Evolutionary conservation across 2,888 invertebrate genomes (phyloP).

Genomic region (Frankliniella intonsa): DNA sequence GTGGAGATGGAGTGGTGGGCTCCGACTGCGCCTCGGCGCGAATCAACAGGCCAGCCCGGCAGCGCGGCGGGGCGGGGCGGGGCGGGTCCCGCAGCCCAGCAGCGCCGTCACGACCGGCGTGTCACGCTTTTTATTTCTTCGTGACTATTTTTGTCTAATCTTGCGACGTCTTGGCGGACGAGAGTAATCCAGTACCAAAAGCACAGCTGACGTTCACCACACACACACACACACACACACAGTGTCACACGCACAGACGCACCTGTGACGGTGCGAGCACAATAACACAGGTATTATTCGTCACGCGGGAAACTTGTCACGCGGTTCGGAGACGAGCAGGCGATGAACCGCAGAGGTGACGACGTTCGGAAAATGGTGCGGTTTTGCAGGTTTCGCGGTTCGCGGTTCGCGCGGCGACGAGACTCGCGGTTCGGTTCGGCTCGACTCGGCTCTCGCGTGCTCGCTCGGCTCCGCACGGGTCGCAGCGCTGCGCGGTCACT

Average conservation of each 20-base stretch:
- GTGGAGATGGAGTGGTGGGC: too few species aligned
- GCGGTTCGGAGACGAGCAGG: background rate
- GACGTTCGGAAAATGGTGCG: background rate
- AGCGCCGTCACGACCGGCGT: background rate
- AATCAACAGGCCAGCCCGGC: background rate
- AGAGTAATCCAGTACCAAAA: too few species aligned
- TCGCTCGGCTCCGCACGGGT: background rate
- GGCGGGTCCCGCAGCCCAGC: background rate
- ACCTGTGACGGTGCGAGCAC: background rate
- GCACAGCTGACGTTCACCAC: background rate
- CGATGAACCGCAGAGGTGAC: background rate
- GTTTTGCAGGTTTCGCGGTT: background rate
- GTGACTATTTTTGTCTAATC: background rate
- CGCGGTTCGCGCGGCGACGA: background rate
- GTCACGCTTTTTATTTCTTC: background rate
- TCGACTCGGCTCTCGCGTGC: background rate
- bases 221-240: too few species aligned
- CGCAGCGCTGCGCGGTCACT: background rate
- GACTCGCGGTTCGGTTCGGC: background rate
- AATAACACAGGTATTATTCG: background rate
- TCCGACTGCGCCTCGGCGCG: too few species aligned
- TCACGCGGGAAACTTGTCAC: too few species aligned
- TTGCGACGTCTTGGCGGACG: background rate
- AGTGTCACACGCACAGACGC: background rate
- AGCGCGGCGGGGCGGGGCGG: background rate